Conservation (phyloP, 2,888 invertebrate species). For the Pandemis cinnamomeana region DNA sequence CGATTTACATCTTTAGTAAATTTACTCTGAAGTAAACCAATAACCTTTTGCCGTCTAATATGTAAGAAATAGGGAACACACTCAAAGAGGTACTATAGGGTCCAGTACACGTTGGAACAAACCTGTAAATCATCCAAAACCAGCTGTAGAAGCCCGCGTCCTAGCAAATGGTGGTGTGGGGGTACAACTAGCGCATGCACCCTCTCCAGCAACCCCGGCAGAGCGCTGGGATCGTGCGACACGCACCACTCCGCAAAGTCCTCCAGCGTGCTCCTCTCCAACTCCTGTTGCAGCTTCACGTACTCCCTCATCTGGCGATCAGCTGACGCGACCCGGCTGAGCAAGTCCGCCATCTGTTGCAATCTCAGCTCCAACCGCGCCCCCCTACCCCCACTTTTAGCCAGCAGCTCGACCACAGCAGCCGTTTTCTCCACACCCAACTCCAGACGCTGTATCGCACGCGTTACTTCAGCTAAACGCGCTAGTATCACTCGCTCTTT, state of each 20-base stretch:
- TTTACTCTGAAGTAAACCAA: background rate
- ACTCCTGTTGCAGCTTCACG: constrained; percentile 76
- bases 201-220: constrained; percentile 87
- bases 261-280: constrained; percentile 87
- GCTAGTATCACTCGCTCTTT: constrained; percentile 86
- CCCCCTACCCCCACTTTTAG: constrained; percentile 67
- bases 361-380: constrained; percentile 85
- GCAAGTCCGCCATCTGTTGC: constrained; percentile 85
- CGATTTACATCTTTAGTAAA: background rate
- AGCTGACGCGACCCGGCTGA: constrained; percentile 84
- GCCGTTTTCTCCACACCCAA: constrained; percentile 62
- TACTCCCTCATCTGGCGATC: constrained; percentile 86
- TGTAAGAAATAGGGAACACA: background rate
- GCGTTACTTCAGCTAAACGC: constrained; percentile 66
- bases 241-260: constrained; percentile 89
- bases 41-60: background rate
- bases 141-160: constrained; percentile 75
- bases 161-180: constrained; percentile 69
- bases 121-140: constrained; percentile 73
- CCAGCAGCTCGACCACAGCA: constrained; percentile 64
- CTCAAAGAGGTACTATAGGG: too few relatives aligned
- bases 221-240: constrained; percentile 86
- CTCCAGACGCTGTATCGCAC: constrained; percentile 67
- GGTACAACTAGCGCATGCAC: constrained; percentile 87
- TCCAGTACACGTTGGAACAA: background rate